These are phyloP conservation scores for Hypotaenidia okinawae DNA, from an alignment of 2,797 vertebrate species.

Conservation along the genomic window DNA sequence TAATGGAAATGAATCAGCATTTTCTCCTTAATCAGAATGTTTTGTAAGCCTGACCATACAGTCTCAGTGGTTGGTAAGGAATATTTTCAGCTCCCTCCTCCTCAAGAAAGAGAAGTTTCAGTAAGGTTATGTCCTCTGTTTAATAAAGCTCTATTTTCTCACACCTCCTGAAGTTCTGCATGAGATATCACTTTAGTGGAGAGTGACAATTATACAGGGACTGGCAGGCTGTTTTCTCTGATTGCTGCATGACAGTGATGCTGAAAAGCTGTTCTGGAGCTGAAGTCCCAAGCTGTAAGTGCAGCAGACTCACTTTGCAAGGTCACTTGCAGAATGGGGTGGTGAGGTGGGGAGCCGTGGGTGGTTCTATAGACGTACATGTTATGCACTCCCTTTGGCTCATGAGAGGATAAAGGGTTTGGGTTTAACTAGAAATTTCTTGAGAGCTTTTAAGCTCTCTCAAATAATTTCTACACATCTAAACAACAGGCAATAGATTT, in stretches of 20 bases:
- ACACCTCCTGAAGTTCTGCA: slow-evolving; percentile 39
- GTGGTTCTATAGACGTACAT: background rate
- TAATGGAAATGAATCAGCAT: slow-evolving; percentile 18
- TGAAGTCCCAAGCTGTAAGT: background rate
- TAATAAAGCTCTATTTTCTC: slow-evolving; percentile 59
- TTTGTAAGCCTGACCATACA: background rate
- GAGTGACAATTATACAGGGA: slow-evolving; percentile 39
- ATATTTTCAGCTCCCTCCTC: background rate
- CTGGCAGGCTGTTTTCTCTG: slow-evolving; percentile 33
- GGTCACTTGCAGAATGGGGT: background rate
- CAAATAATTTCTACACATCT: background rate
- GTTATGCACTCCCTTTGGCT: background rate
- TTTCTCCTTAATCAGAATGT: slow-evolving; percentile 8
- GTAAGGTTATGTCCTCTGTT: slow-evolving; percentile 24
- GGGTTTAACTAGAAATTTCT: background rate
- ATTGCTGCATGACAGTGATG: background rate
- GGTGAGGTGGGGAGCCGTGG: background rate
- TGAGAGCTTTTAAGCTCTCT: background rate
- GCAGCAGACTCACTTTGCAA: background rate
- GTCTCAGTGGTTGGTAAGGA: background rate
- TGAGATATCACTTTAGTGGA: background rate
- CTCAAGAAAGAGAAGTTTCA: background rate
- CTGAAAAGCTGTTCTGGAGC: slow-evolving; percentile 8
- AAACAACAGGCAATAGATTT: background rate
- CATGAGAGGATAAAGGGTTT: background rate